Evolutionary conservation across 2,797 vertebrate species (phyloP).

Genomic region (Valencia hispanica): DNA sequence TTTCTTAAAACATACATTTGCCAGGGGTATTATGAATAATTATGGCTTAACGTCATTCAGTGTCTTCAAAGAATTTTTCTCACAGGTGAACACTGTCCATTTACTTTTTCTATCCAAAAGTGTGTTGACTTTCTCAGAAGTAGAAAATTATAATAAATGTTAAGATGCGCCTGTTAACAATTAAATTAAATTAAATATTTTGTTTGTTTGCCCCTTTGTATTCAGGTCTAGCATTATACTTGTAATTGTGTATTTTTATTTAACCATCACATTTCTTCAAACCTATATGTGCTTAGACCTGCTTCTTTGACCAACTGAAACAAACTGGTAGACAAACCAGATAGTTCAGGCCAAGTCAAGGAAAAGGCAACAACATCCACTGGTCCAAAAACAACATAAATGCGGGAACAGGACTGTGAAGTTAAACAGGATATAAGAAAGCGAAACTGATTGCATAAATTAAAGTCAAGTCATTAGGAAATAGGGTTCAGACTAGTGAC

Average conservation of each 20-base stretch:
- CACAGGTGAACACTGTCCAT: too few relatives aligned
- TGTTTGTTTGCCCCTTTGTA: not conserved
- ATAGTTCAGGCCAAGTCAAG: not conserved
- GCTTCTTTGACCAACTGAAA: not conserved
- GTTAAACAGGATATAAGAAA: not conserved
- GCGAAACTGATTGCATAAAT: not conserved
- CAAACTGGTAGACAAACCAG: not conserved
- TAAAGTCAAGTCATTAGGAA: not conserved
- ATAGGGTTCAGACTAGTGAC: too few relatives aligned
- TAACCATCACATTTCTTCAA: not conserved
- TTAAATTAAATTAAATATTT: not conserved
- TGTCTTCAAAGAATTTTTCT: not conserved
- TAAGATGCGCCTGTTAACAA: not conserved
- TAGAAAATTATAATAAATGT: not conserved
- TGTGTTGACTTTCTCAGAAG: too few relatives aligned
- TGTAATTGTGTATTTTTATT: not conserved
- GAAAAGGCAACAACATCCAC: not conserved
- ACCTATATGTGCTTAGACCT: not conserved
- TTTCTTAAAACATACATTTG: not conserved
- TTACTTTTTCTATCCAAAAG: not conserved
- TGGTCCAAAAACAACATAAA: not conserved
- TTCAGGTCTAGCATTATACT: not conserved
- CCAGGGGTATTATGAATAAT: not conserved
- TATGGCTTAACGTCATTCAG: not conserved
- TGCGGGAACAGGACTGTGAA: not conserved